phyloP scores from a whole-genome alignment of 92 coral and sea anemone genomes.

The Epizoanthus illoricatus region DNA sequence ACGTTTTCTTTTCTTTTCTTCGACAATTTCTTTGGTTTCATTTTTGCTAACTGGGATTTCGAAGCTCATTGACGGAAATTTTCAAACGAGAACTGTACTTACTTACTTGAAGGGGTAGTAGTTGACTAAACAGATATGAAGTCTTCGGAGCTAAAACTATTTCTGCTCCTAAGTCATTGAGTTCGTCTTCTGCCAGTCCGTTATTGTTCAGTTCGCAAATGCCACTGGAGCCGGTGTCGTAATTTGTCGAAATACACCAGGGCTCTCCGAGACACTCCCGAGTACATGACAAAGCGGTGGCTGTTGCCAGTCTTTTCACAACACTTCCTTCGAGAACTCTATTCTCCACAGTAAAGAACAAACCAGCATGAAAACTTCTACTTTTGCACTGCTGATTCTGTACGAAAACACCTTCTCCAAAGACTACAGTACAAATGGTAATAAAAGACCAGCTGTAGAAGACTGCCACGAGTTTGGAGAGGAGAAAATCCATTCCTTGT shows the following conservation, averaged over 20 bases:
- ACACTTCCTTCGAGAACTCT: slow-evolving; percentile 12
- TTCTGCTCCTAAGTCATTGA: neutral
- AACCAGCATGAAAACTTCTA: neutral
- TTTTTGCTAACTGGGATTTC: too few relatives aligned
- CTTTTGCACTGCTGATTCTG: slow-evolving; percentile 18
- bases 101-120: slow-evolving; percentile 18
- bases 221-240: neutral
- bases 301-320: neutral
- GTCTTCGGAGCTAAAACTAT: neutral
- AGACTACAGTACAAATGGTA: too few relatives aligned
- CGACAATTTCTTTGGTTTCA: too few relatives aligned
- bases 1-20: too few relatives aligned
- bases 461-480: too few relatives aligned
- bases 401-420: too few relatives aligned
- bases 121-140: slow-evolving; percentile 17
- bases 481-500: too few relatives aligned
- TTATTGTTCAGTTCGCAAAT: slow-evolving; percentile 30
- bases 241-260: slow-evolving; percentile 28
- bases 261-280: slow-evolving; percentile 11
- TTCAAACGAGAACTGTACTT: neutral
- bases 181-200: neutral
- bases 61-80: too few relatives aligned
- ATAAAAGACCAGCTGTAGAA: too few relatives aligned
- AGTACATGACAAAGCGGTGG: neutral
- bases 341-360: neutral